Percentiles rank a stretch among this genome's conserved stretches.
Evolutionary conservation across 2,888 invertebrate species (phyloP).

Genomic region (Ectobius pallidus): DNA sequence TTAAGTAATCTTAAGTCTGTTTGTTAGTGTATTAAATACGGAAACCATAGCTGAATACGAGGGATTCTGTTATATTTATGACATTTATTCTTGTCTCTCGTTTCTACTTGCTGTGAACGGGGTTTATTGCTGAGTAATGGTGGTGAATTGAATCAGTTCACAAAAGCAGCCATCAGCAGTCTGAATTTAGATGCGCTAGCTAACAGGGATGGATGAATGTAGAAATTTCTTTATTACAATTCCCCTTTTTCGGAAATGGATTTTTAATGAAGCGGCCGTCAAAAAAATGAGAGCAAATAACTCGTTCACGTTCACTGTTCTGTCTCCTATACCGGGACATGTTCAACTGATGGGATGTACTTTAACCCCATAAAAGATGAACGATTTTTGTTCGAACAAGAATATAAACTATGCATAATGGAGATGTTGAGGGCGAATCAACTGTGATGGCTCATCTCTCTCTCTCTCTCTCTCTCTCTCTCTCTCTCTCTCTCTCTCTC

Average conservation of each 20-base stretch:
- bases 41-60: too few relatives aligned
- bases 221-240: slow-evolving; percentile 8
- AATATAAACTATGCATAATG: slow-evolving; percentile 27
- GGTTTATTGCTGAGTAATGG: slow-evolving; percentile 18
- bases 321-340: neutral
- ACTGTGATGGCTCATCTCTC: slow-evolving; percentile 27
- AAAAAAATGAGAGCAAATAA: slow-evolving; percentile 10
- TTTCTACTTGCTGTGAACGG: too few relatives aligned
- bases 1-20: too few relatives aligned
- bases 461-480: too few relatives aligned
- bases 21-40: too few relatives aligned
- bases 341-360: neutral
- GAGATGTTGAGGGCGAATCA: slow-evolving; percentile 24
- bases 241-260: slow-evolving; percentile 40
- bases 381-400: slow-evolving; percentile 15
- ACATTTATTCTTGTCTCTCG: too few relatives aligned
- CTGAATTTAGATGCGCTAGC: neutral
- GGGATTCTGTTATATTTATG: too few relatives aligned
- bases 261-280: slow-evolving; percentile 42
- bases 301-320: slow-evolving; percentile 10
- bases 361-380: neutral
- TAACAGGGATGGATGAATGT: too few relatives aligned
- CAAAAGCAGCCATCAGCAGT: neutral
- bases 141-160: neutral
- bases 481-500: too few relatives aligned